Evolutionary conservation across 1,140 invertebrate species (phyloP), one percentile per base, ranked within the genome.

Genomic region (Homalodisca vitripennis): DNA sequence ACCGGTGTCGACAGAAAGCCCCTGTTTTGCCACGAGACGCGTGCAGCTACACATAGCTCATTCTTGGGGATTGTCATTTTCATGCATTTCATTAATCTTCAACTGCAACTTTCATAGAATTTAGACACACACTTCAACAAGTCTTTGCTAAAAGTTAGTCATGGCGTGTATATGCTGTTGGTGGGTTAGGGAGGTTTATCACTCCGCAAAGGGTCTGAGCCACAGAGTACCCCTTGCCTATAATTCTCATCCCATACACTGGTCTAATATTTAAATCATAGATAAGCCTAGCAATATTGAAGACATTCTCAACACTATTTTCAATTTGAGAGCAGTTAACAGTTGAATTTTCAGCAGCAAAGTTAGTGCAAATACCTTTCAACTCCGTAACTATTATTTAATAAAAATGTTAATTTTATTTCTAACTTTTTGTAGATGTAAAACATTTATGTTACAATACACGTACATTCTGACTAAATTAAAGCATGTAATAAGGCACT

Each of bases 11-110:
- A 71, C 67, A 29, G 34, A 51, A 29, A 34, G 24, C 65, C 53
- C 26, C 70, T 47, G 30, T 69, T 71, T 32, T 68, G 66, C 70
- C 70, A 71, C 14, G 66, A 48, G 3, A 66, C 70, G 30, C 64
- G 53, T 17, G 63, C 29, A 27, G 48, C 53, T 27, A 66, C 51
- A 41, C n/a, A n/a, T 27, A 72, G 29, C 57, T 53, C n/a, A n/a
- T n/a, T n/a, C n/a, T n/a, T 32, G 31, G 10, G 48, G 22, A 0
- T 47, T 46, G 22, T 66, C 62, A 57, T 69, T 72, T 46, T 46
- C 71, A 53, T 24, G 10, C 17, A 71, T 34, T 51, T 55, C 67
- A 32, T 69, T n/a, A n/a, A n/a, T n/a, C 67, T 22, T 63, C 32
- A 14, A 65, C 46, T 30, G 67, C 67, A 22, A 32, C 31, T 53